Evolutionary conservation across 2,797 vertebrate species (phyloP).

Genomic region (Cryptoprocta ferox): DNA sequence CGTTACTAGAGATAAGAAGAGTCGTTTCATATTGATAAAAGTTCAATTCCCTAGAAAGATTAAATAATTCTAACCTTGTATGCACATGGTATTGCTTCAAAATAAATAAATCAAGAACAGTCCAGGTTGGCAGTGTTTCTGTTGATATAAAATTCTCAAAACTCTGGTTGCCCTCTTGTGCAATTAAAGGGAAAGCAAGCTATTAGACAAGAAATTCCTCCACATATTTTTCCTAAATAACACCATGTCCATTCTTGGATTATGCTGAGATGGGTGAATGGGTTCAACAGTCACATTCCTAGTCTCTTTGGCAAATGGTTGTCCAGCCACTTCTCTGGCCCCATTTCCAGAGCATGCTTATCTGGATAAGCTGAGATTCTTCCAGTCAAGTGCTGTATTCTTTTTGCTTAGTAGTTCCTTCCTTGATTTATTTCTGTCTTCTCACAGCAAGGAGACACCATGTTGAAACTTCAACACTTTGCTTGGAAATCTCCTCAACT

Average conservation of each 20-base stretch:
- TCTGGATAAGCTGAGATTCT: background rate
- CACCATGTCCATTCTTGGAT: background rate
- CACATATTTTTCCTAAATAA: background rate
- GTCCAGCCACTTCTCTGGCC: background rate
- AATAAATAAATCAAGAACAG: slow-evolving; percentile 38
- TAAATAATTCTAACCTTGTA: background rate
- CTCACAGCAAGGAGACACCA: background rate
- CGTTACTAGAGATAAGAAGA: background rate
- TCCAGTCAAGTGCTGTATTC: background rate
- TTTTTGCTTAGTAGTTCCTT: background rate
- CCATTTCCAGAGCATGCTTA: background rate
- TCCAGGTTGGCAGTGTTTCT: background rate
- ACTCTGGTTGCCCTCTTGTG: background rate
- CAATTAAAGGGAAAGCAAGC: background rate
- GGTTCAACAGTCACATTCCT: background rate
- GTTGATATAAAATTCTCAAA: background rate
- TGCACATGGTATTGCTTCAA: background rate
- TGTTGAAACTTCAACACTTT: background rate
- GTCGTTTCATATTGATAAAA: background rate
- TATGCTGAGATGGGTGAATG: background rate
- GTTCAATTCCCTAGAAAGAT: background rate
- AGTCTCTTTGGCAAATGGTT: background rate
- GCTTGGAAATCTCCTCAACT: background rate
- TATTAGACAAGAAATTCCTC: background rate
- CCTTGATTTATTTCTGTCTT: slow-evolving; percentile 2